A percentile compares a stretch with the other conserved stretches of the same genome.
Conservation (phyloP, 2,888 invertebrate species). For the Cheilosia pagana region DNA sequence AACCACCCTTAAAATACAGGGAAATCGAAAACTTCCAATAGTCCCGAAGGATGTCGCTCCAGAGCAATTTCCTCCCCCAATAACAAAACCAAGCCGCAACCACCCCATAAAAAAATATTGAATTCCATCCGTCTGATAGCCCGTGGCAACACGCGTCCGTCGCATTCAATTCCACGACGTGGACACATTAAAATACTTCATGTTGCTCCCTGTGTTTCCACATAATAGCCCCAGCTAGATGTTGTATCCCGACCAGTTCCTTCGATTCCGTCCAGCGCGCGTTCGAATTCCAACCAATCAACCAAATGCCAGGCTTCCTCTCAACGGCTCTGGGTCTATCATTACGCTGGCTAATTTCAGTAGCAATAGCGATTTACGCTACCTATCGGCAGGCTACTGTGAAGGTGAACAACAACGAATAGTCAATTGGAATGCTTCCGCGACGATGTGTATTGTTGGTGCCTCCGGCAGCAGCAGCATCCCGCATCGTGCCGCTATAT, state of each 20-base stretch:
- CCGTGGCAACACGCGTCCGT: constrained; percentile 9
- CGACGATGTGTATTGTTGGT: constrained; percentile 5
- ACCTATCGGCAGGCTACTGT: constrained; percentile 42
- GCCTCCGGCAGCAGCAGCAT: constrained; percentile 17
- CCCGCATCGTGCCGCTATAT: constrained; percentile 22
- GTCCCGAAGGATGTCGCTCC: background rate
- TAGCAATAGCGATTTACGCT: constrained; percentile 51
- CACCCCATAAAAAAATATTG: constrained; percentile 7
- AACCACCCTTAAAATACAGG: constrained; percentile 12
- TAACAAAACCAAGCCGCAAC: background rate
- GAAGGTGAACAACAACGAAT: constrained; percentile 35
- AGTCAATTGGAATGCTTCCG: constrained; percentile 56
- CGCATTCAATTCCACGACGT: background rate
- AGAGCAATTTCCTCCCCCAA: background rate
- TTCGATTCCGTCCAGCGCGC: constrained; percentile 40
- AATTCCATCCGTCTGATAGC: too few relatives aligned
- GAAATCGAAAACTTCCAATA: background rate
- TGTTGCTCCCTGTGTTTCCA: background rate
- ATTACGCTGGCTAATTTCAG: constrained; percentile 69
- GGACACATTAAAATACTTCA: constrained; percentile 39
- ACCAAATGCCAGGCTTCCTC: constrained; percentile 38
- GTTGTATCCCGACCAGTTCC: constrained; percentile 16
- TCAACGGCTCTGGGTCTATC: constrained; percentile 46
- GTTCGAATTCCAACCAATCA: constrained; percentile 64
- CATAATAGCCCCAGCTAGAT: background rate